These are phyloP conservation scores for Iselma pallidipennis DNA, from an alignment of 2,888 invertebrate genomes.

Conservation along the genomic window DNA sequence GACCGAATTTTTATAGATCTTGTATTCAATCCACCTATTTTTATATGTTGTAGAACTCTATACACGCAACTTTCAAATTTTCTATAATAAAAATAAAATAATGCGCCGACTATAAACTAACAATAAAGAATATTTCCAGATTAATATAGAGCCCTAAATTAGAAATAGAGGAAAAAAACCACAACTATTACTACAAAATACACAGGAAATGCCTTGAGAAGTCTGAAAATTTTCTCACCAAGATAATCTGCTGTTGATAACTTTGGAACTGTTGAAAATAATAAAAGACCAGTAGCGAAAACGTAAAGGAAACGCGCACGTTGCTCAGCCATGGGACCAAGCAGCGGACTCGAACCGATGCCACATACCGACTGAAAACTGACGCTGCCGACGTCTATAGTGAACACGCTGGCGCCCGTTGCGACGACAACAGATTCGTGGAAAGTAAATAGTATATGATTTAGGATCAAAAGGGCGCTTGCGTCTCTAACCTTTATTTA, in stretches of 20 bases:
- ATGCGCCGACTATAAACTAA: conserved; percentile 11
- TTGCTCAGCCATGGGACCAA: conserved; percentile 38
- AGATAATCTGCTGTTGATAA: conserved; percentile 34
- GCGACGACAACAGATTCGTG: conserved; percentile 9
- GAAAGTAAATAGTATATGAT: conserved; percentile 8
- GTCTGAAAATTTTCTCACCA: too few relatives aligned
- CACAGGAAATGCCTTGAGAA: too few relatives aligned
- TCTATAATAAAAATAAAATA: conserved; percentile 33
- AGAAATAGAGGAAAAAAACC: too few relatives aligned
- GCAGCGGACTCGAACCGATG: conserved; percentile 26
- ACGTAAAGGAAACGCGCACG: conserved; percentile 38
- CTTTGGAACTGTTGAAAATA: conserved; percentile 32
- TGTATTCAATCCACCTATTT: conserved; percentile 27
- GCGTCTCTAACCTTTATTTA: conserved; percentile 27
- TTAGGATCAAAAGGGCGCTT: conserved; percentile 22
- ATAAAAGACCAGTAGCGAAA: conserved; percentile 11
- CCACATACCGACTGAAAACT: conserved; percentile 40
- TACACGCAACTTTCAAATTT: conserved; percentile 39
- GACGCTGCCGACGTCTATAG: conserved; percentile 18
- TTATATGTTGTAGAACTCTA: conserved; percentile 20
- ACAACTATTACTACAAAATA: conserved; percentile 11
- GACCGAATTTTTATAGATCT: conserved; percentile 31
- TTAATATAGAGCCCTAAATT: neutral
- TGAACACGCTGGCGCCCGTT: conserved; percentile 12
- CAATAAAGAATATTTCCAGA: neutral